Conservation (phyloP, 37 sponge, comb jelly and placozoan genomes). For the Theonella swinhoei region DNA sequence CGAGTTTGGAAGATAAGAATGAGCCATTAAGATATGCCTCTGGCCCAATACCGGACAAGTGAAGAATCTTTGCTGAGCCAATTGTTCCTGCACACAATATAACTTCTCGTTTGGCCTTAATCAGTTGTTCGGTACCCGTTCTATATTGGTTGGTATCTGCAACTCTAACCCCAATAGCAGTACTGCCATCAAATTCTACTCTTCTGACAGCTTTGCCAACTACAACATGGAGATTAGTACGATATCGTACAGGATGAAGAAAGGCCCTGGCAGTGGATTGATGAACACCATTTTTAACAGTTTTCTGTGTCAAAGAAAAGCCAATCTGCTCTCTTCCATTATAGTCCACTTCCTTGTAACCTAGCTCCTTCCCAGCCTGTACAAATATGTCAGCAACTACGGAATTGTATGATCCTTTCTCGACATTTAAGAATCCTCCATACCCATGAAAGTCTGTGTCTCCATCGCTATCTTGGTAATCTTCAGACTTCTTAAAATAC, state of each 20-base stretch:
- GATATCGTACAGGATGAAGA: constrained; percentile 52
- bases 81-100: constrained; percentile 76
- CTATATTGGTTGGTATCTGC: constrained; percentile 24
- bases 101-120: constrained; percentile 59
- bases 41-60: constrained; percentile 82
- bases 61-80: constrained; percentile 66
- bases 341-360: constrained; percentile 51
- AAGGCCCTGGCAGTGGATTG: constrained; percentile 59
- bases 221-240: constrained; percentile 58
- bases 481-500: constrained; percentile 76
- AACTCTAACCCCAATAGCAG: constrained; percentile 15
- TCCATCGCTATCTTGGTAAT: constrained; percentile 11
- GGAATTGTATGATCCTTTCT: constrained; percentile 25
- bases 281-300: constrained; percentile 46
- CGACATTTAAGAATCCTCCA: constrained; percentile 59
- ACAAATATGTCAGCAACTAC: constrained; percentile 49
- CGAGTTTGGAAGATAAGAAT: background rate
- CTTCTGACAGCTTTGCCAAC: constrained; percentile 38
- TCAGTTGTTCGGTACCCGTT: constrained; percentile 10
- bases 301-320: constrained; percentile 39
- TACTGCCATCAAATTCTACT: constrained; percentile 38
- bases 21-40: constrained; percentile 19
- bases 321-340: constrained; percentile 72
- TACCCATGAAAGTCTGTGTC: constrained; percentile 49
- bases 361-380: constrained; percentile 61